Evolutionary conservation across 2,113 vertebrate species (phyloP), one percentile per base, ranked within the genome.

Genomic region (Lepus europaeus): DNA sequence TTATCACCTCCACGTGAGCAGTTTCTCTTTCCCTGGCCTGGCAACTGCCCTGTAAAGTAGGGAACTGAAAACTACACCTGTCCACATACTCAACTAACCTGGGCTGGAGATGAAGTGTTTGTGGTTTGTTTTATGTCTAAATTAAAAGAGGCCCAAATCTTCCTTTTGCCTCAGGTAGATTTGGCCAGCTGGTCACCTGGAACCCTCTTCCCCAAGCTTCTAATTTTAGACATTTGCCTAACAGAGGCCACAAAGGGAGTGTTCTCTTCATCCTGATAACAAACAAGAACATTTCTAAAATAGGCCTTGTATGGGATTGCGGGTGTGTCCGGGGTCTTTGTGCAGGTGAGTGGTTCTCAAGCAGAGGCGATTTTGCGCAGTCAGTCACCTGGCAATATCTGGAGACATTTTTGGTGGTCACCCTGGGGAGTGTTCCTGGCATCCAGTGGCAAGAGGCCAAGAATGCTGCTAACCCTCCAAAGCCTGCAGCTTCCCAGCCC

Each of bases 101-200:
- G 9, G 17, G 9, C 2, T 13, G 7, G 17, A 49, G 56, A 45
- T 31, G 66, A 45, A 10, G 0, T 13, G 51, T n/a, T 61, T 63
- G 29, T 36, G 74, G 7, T 49, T 73, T 64, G 22, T 31, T 96
- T 80, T 87, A 25, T 80, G 77, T 91, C 69, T 77, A 45, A 89
- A 59, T 84, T 68, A 84, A n/a, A 51, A 87, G 79, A 51, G 72
- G 11, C 27, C 87, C 66, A 49, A 39, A 27, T n/a, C 61, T 84
- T 45, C 45, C 82, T 88, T 81, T 59, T 53, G 22, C 39, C 66
- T 29, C 23, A 39, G 6, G 59, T 31, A 59, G 51, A 64, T 53
- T 49, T 74, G 39, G 23, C 66, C 49, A 33, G 16, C 27, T 49
- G 22, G 27, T 79, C 16, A 10, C 70, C 74, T 29, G 31, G 10